These are phyloP conservation scores for Callipepla squamata DNA, from an alignment of 2,113 vertebrate species.

Conservation along the genomic window DNA sequence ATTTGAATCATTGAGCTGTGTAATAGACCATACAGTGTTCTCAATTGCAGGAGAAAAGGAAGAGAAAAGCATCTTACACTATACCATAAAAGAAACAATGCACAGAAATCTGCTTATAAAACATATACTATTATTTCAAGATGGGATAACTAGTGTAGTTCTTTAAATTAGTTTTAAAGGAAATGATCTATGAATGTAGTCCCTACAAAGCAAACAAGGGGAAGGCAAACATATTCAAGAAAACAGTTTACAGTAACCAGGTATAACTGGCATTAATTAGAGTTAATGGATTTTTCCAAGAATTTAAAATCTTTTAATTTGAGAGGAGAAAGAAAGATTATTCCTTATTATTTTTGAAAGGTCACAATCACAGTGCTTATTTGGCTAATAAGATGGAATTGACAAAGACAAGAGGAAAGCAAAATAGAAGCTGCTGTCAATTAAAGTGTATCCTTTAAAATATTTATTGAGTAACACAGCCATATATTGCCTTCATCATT, in stretches of 20 bases:
- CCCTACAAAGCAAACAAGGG: background rate
- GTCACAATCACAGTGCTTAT: background rate
- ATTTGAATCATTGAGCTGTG: conserved; percentile 42
- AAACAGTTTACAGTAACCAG: background rate
- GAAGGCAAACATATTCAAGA: background rate
- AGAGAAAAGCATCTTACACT: background rate
- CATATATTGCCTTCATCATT: background rate
- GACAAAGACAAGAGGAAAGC: background rate
- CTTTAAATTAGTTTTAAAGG: background rate
- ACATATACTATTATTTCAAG: background rate
- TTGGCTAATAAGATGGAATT: background rate
- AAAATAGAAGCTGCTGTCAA: background rate
- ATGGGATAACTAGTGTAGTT: background rate
- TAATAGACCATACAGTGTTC: conserved; percentile 7
- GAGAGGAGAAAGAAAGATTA: background rate
- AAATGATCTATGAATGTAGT: background rate
- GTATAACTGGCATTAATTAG: background rate
- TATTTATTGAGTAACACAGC: background rate
- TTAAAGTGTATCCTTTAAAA: background rate
- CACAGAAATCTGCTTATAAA: background rate
- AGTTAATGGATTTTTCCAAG: background rate
- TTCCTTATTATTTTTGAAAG: background rate
- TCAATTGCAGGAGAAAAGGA: background rate
- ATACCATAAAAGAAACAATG: background rate
- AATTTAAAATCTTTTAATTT: background rate